These are phyloP conservation scores for Nothocercus nigrocapillus DNA, from an alignment of 2,113 vertebrate genomes.

Conservation along the genomic window DNA sequence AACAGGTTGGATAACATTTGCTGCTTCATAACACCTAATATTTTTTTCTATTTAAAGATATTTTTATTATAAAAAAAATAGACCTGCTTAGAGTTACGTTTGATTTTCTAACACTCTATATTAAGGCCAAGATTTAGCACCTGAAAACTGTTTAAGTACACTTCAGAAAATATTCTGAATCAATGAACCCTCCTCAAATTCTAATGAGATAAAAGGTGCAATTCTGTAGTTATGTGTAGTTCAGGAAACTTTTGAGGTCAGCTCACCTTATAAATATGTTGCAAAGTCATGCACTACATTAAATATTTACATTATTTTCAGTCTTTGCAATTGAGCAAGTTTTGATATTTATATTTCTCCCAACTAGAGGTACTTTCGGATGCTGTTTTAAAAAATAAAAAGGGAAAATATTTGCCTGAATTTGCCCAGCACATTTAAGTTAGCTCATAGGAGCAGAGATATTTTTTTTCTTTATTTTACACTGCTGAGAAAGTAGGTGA, in stretches of 20 bases:
- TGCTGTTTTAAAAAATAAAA: neutral
- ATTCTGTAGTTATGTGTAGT: slow-evolving; percentile 36
- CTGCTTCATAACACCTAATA: slow-evolving; percentile 39
- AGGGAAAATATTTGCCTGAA: neutral
- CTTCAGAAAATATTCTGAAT: slow-evolving; percentile 61
- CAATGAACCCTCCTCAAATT: slow-evolving; percentile 52
- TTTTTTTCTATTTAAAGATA: slow-evolving; percentile 50
- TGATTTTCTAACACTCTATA: slow-evolving; percentile 58
- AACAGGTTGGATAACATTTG: slow-evolving; percentile 19
- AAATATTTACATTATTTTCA: slow-evolving; percentile 69
- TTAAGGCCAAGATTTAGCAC: slow-evolving; percentile 59
- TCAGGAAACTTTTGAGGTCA: slow-evolving; percentile 58
- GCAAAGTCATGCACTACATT: slow-evolving; percentile 44
- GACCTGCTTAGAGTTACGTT: slow-evolving; percentile 55
- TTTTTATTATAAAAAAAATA: slow-evolving; percentile 50
- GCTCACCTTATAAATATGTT: slow-evolving; percentile 71
- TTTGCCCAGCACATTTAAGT: neutral
- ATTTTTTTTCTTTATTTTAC: neutral
- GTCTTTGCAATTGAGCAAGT: slow-evolving; percentile 45
- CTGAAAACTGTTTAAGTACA: slow-evolving; percentile 57
- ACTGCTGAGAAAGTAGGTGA: neutral
- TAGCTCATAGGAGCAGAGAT: neutral
- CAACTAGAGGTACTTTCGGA: slow-evolving; percentile 21
- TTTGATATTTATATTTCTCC: slow-evolving; percentile 62
- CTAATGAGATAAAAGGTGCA: slow-evolving; percentile 63